Evolutionary conservation across 2,888 invertebrate genomes (phyloP), one percentile per base, ranked within the genome.

Genomic region (Amiota communis): DNA sequence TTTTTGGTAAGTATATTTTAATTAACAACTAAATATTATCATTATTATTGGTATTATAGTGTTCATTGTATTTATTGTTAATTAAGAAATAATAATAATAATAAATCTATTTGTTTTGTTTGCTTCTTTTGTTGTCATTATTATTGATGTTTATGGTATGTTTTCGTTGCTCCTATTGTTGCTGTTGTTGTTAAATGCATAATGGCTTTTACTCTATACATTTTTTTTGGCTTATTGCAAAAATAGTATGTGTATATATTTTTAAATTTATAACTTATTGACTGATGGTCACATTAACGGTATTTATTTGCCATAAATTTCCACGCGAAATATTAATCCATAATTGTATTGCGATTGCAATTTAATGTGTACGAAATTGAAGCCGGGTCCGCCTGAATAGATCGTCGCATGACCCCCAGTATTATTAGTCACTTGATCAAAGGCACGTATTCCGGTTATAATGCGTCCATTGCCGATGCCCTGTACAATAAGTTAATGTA

Each of bases 401-500:
- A 88, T 86, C 36, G 87, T 88, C 46, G 87, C 88, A 81, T 88
- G 88, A 70, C 88, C 88, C 59, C 88, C 88, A 23, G 88, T 88
- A 67, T 87, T 87, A 76, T 88, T 88, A 72, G 87, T 87, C 71
- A 88, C 87, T 76, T 87, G 87, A 78, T 88, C 88, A 72, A 87
- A 83, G 61, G 88, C 88, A 59, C 87, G 81, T 69, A 88, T 88
- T n/a, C 86, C 87, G 71, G 88, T 87, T 70, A 88, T 88, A 72
- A 85, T 85, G 70, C 87, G 86, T 68, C 87, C 87, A 80, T 87
- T 87, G 72, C 87, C 87, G 75, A 86, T 81, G 71, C 87, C 87
- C 86, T 86, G 73, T 48, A 72, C 59, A 59, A 20, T 15, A 59
- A 20, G n/a, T 59, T n/a, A 8, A 17, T 20, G 20, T 17, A 10